Evolutionary conservation across 1,140 invertebrate species (phyloP), one percentile per base, ranked within the genome.

Genomic region (Branchinecta lynchi): DNA sequence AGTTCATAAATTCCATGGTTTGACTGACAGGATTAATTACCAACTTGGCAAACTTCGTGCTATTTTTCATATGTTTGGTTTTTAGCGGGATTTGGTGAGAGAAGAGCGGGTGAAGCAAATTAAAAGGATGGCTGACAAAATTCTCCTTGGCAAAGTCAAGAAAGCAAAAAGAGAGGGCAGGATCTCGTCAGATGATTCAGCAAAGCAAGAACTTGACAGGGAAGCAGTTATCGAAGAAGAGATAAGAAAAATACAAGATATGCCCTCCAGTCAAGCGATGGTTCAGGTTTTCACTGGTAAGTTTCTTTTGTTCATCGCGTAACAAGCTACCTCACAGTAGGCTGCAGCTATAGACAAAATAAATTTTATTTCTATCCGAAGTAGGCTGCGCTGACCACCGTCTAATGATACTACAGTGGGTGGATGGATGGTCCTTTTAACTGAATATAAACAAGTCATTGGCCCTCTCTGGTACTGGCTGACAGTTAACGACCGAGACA

Each of bases 261-360:
- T 80, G 21, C 69, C 73, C 51, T 69, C 73, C 65, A 73, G 77
- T 68, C 71, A 75, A 43, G 74, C 75, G 44, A 66, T 78, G n/a
- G 72, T 80, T 7, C 78, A 81, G 67, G 70, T 78, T 45, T 77
- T 76, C 70, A 77, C 76, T 71, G 76, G 51, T 60, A 60, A 20
- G 17, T 6, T 15, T 60, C 6, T 20, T 60, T 32, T 32, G 32
- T 32, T 32, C 5, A 32, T 32, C 32, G 32, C 32, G 5, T 5
- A 32, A 32, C 5, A 3, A 32, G 32, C 32, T 32, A 5, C 32
- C 32, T 32, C 32, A 32, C 32, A 32, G 32, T 32, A 32, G 32
- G 32, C 32, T 32, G 32, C 5, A 32, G 1, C 32, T 5, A 32
- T 32, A 3, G 32, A 32, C 32, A 32, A 32, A 32, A 32, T 32